Conservation (phyloP, 2,113 vertebrate genomes). For the Perca schrenkii region DNA sequence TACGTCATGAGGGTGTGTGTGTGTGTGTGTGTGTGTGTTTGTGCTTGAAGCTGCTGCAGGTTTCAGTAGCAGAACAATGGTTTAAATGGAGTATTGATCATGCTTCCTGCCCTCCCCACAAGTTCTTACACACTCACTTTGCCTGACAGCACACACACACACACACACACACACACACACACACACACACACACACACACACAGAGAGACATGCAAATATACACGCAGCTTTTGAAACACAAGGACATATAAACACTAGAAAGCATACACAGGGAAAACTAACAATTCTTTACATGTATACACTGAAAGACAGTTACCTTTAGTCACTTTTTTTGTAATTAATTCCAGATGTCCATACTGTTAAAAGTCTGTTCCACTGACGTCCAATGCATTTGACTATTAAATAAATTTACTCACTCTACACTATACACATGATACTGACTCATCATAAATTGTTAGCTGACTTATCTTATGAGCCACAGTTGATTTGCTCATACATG, state of each 20-base stretch:
- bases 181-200: too few relatives aligned
- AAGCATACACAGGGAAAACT: too few relatives aligned
- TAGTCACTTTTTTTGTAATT: neutral
- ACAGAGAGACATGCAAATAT: too few relatives aligned
- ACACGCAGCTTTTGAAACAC: too few relatives aligned
- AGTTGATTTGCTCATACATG: neutral
- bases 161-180: too few relatives aligned
- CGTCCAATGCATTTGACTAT: neutral
- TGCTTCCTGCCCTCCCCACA: conserved; percentile 7
- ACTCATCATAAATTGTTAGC: neutral
- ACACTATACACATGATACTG: neutral
- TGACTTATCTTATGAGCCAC: neutral
- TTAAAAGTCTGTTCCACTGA: neutral
- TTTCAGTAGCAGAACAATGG: conserved; percentile 35
- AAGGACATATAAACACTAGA: too few relatives aligned
- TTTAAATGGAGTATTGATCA: conserved; percentile 67
- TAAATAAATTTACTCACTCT: neutral
- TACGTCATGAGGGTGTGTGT: conserved; percentile 10
- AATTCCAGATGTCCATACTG: neutral
- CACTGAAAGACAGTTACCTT: neutral
- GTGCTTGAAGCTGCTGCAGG: neutral
- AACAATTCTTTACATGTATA: neutral
- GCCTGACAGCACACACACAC: conserved; percentile 1
- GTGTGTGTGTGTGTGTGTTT: neutral
- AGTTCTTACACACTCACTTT: conserved; percentile 24